Conservation (phyloP, 1,140 invertebrate species). For the Diuraphis noxia region DNA sequence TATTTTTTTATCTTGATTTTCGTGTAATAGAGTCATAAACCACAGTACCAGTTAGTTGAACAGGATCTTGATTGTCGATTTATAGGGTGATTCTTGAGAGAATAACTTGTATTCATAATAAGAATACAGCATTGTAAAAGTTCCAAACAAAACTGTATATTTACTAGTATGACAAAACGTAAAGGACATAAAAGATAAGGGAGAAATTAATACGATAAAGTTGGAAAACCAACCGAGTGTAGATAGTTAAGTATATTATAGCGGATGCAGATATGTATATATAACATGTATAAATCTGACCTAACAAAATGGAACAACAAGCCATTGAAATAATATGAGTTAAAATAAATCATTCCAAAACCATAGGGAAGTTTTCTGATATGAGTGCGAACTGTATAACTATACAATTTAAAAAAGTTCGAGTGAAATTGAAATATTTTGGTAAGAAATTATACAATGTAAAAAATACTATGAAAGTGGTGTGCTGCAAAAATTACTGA, state of each 20-base stretch:
- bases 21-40: neutral
- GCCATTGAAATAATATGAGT: neutral
- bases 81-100: neutral
- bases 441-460: neutral
- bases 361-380: neutral
- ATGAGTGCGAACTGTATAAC: neutral
- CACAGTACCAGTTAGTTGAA: neutral
- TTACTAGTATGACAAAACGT: neutral
- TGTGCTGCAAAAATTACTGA: neutral
- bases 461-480: neutral
- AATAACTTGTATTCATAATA: neutral
- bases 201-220: constrained; percentile 32
- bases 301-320: neutral
- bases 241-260: constrained; percentile 22
- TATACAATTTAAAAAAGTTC: neutral
- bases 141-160: constrained; percentile 9
- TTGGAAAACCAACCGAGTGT: constrained; percentile 6
- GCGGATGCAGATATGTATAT: neutral
- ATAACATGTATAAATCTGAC: neutral
- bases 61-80: constrained; percentile 23
- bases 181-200: neutral
- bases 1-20: neutral
- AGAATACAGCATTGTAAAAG: neutral
- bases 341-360: constrained; percentile 31
- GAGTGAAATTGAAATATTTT: constrained; percentile 1